Evolutionary conservation across 2,113 vertebrate species (phyloP).

Genomic region (Xyliphius kryptos): DNA sequence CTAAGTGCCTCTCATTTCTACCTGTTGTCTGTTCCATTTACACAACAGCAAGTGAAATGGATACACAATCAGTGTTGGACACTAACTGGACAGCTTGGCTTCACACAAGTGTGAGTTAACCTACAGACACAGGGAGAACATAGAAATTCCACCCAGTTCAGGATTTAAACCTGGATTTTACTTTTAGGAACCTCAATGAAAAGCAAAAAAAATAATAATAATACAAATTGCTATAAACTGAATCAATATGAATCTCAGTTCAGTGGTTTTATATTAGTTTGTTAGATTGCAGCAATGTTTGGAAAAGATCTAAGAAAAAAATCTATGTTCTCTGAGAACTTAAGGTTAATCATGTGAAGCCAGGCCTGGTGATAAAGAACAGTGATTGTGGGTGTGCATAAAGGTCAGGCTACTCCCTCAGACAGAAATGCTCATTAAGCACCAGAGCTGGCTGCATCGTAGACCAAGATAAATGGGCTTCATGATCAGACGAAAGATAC

Average conservation of each 20-base stretch:
- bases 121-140: too few relatives aligned
- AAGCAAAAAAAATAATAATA: too few relatives aligned
- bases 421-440: slow-evolving; percentile 3
- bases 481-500: background rate
- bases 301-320: slow-evolving; percentile 15
- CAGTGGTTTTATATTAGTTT: background rate
- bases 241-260: slow-evolving; percentile 10
- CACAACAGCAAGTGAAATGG: too few relatives aligned
- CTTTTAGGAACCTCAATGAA: background rate
- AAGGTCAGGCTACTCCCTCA: background rate
- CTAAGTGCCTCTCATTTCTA: too few relatives aligned
- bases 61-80: too few relatives aligned
- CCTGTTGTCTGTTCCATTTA: too few relatives aligned
- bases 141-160: too few relatives aligned
- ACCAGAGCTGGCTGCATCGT: slow-evolving; percentile 9
- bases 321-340: slow-evolving; percentile 22
- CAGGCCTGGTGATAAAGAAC: slow-evolving; percentile 6
- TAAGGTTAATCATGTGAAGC: slow-evolving; percentile 19
- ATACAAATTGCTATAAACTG: too few relatives aligned
- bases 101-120: too few relatives aligned
- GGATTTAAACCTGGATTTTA: too few relatives aligned
- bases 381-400: background rate
- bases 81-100: too few relatives aligned
- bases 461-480: slow-evolving; percentile 5
- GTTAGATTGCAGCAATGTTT: slow-evolving; percentile 1